Evolutionary conservation across 1,140 invertebrate genomes (phyloP), one percentile per base, ranked within the genome.

Genomic region (Ericerus pela): DNA sequence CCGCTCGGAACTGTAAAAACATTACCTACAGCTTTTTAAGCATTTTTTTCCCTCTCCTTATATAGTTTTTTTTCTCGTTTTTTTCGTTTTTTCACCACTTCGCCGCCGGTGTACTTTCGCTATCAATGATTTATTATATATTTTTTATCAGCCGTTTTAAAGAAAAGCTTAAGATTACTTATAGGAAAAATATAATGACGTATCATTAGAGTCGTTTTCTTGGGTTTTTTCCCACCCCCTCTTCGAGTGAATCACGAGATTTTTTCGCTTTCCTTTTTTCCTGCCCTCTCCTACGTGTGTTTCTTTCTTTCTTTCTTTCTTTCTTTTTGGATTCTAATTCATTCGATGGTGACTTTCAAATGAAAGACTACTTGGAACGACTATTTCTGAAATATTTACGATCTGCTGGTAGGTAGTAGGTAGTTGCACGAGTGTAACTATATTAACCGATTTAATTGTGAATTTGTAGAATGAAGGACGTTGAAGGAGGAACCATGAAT

Each of bases 81-180:
- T n/a, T n/a, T n/a, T n/a, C n/a, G n/a, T n/a, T n/a, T n/a, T n/a
- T n/a, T n/a, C n/a, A n/a, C n/a, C n/a, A n/a, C n/a, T n/a, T n/a
- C n/a, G n/a, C n/a, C n/a, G n/a, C n/a, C n/a, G n/a, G n/a, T n/a
- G n/a, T n/a, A n/a, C n/a, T n/a, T 47, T 24, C 41, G 41, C 41
- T 47, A 47, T 47, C 41, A 47, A 47, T 47, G 41, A 47, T 47
- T 47, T 47, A 47, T 47, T 47, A 47, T 47, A 47, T 47, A 47
- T 47, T 47, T 47, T n/a, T 47, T 47, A 47, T 47, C 41, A 47
- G 41, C n/a, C 41, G 41, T 24, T 47, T 47, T 47, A 47, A 47
- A 47, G 41, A 16, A 47, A 47, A 47, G 41, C 41, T 47, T 47
- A 47, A 47, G 41, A 47, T 47, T 47, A 47, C 41, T 47, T 47